A percentile compares a stretch with the other conserved stretches of the same genome.
Evolutionary conservation across 2,888 invertebrate species (phyloP).

Genomic region (Notodonta ziczac): DNA sequence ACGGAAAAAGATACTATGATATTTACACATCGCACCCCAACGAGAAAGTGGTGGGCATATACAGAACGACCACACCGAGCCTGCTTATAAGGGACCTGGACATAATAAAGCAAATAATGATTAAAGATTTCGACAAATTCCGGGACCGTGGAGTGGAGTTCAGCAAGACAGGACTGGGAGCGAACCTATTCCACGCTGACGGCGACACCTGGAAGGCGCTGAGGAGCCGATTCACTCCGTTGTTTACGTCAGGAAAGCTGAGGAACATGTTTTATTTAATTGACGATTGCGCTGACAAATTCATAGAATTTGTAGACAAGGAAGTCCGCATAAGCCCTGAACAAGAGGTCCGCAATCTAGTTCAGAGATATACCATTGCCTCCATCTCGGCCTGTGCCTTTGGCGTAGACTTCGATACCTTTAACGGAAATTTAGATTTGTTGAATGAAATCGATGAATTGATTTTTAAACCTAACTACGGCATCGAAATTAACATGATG

Average conservation of each 20-base stretch:
- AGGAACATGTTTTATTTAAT: constrained; percentile 31
- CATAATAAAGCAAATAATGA: not conserved
- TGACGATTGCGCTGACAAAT: constrained; percentile 48
- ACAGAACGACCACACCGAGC: not conserved
- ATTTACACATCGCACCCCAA: not conserved
- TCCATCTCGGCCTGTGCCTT: constrained; percentile 54
- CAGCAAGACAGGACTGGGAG: no score
- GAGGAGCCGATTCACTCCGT: constrained; percentile 19
- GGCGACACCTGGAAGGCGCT: constrained; percentile 19
- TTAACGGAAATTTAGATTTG: constrained; percentile 26
- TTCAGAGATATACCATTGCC: constrained; percentile 50
- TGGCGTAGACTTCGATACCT: constrained; percentile 50
- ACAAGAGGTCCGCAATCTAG: constrained; percentile 41
- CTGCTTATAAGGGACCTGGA: not conserved
- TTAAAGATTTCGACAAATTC: not conserved
- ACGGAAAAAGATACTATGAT: not conserved
- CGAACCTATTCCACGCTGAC: constrained; percentile 46
- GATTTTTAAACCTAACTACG: constrained; percentile 27
- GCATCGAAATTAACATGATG: constrained; percentile 50
- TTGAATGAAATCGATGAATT: constrained; percentile 30
- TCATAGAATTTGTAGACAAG: constrained; percentile 38
- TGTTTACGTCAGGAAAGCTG: constrained; percentile 21
- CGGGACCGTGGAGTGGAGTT: no score
- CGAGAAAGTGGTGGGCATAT: not conserved
- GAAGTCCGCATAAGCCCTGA: constrained; percentile 32